A percentile compares a stretch with the other conserved stretches of the same genome.
These are phyloP conservation scores for Drosophila meridiana DNA, from an alignment of 2,888 invertebrate genomes.

Conservation along the genomic window DNA sequence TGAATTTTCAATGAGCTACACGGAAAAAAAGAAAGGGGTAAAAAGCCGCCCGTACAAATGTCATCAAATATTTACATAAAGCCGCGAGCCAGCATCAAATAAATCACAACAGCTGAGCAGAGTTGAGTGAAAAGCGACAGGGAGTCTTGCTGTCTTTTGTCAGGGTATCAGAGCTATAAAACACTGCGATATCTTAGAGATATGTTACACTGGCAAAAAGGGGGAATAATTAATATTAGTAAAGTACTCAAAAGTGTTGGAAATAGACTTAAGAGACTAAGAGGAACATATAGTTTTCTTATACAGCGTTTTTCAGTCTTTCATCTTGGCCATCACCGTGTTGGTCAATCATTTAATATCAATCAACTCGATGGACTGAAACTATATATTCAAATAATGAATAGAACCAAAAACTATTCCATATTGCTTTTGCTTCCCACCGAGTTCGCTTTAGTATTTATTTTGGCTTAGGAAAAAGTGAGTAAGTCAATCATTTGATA, in stretches of 20 bases:
- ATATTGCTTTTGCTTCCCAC: no score
- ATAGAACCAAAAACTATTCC: no score
- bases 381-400: no score
- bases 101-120: slow-evolving; percentile 31
- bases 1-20: slow-evolving; percentile 68
- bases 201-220: neutral
- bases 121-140: slow-evolving; percentile 19
- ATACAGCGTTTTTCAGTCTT: no score
- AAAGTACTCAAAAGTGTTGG: neutral
- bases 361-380: no score
- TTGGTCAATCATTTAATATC: no score
- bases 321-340: no score
- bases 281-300: no score
- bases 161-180: neutral
- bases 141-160: slow-evolving; percentile 8
- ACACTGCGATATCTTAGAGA: neutral
- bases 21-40: slow-evolving; percentile 18
- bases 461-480: no score
- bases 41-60: slow-evolving; percentile 37
- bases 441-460: no score
- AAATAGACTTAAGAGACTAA: no score
- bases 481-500: no score
- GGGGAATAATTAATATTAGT: neutral
- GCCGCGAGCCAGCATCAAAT: slow-evolving; percentile 37
- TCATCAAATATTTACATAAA: slow-evolving; percentile 66